These are phyloP conservation scores for Ochropleura plecta DNA, from an alignment of 2,888 invertebrate genomes.

Conservation along the genomic window DNA sequence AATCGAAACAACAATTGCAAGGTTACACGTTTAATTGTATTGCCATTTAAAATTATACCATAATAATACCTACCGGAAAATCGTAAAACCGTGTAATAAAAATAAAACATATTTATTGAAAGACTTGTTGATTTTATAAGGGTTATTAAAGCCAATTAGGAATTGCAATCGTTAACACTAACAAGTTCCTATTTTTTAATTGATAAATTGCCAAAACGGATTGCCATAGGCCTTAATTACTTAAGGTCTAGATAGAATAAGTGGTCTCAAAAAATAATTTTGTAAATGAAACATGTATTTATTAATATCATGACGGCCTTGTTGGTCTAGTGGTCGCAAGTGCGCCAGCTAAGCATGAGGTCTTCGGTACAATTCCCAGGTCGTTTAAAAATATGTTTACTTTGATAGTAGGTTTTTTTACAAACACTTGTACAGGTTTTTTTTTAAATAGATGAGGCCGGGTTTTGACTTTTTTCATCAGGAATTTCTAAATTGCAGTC, in stretches of 20 bases:
- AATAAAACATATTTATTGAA: constrained; percentile 8
- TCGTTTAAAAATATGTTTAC: too few relatives aligned
- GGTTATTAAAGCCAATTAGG: background rate
- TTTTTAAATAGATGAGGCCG: too few relatives aligned
- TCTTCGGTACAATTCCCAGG: too few relatives aligned
- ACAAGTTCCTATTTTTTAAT: background rate
- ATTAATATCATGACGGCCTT: too few relatives aligned
- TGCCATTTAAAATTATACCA: background rate
- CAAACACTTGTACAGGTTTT: too few relatives aligned
- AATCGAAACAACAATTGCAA: background rate
- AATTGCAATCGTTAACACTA: background rate
- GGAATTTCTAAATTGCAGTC: too few relatives aligned
- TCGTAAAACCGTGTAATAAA: constrained; percentile 10
- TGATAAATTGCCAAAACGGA: background rate
- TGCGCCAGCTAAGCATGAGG: too few relatives aligned
- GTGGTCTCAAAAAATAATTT: background rate
- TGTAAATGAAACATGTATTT: background rate
- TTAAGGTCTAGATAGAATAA: background rate
- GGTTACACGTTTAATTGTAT: background rate
- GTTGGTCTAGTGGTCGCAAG: too few relatives aligned
- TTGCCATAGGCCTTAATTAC: background rate
- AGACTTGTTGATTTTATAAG: background rate
- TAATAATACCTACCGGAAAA: background rate
- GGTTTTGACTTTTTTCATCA: too few relatives aligned
- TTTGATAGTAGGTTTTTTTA: too few relatives aligned